Evolutionary conservation across 2,888 invertebrate species (phyloP).

Genomic region (Epirrita christyi): DNA sequence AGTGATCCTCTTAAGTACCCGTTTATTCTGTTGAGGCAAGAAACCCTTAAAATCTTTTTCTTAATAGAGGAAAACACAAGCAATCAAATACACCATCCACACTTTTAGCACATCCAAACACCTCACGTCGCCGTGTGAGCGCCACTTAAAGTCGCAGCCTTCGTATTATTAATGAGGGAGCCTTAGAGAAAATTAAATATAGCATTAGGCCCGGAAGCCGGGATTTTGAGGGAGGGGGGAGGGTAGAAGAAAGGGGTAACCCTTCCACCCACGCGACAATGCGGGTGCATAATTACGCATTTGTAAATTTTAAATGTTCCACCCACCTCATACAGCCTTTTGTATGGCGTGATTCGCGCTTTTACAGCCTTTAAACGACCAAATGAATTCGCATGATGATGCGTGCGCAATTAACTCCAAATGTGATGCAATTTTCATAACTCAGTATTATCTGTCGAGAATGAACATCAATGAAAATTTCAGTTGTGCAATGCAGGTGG

Average conservation of each 20-base stretch:
- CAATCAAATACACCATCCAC: conserved; percentile 37
- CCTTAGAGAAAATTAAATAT: conserved; percentile 85
- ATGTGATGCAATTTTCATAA: conserved; percentile 66
- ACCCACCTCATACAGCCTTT: conserved; percentile 80
- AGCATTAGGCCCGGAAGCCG: conserved; percentile 84
- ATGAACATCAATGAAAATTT: conserved; percentile 10
- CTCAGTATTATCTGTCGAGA: conserved; percentile 36
- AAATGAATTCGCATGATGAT: conserved; percentile 74
- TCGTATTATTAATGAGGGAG: conserved; percentile 84
- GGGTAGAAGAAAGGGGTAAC: conserved; percentile 64
- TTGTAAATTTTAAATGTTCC: conserved; percentile 84
- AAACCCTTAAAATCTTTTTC: too few relatives aligned
- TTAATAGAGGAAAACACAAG: too few relatives aligned
- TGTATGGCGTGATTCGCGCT: conserved; percentile 82
- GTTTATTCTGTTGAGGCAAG: too few relatives aligned
- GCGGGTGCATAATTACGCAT: conserved; percentile 85
- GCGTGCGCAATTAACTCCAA: conserved; percentile 68
- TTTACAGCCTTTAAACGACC: conserved; percentile 71
- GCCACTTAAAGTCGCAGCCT: conserved; percentile 83
- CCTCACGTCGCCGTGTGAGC: conserved; percentile 75
- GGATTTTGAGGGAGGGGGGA: conserved; percentile 60
- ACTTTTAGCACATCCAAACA: conserved; percentile 60
- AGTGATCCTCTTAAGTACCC: too few relatives aligned
- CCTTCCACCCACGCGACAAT: conserved; percentile 79
- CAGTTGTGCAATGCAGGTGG: neutral